Base-by-base conservation (phyloP, 1,140 invertebrate species). In the Leptoteleia sp. region DNA sequence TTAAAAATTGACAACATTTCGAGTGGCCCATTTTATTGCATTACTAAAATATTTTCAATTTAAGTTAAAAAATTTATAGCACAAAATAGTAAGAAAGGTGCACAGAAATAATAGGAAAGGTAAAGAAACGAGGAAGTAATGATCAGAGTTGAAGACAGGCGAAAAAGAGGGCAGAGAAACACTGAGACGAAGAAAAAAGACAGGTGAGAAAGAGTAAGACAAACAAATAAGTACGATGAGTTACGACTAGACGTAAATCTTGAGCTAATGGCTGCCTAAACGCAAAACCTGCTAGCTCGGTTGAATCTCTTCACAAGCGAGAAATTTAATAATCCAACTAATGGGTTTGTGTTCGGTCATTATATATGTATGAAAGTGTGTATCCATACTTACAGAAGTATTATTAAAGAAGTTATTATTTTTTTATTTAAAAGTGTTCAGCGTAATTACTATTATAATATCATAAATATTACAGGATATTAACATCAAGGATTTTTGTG, bases 281-380 rank as follows among this genome's bases (percentile, higher is more conserved):
- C 86, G 89, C 86, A 85, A 89, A 86, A 88, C 83, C 86, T 83
- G 84, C 82, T 82, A 80, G 83, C 77, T 83, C 72, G 64, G 79
- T 76, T 59, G 68, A 81, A 81, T 78, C 73, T 79, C 65, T 75
- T 61, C 81, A 84, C 83, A 82, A 87, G 81, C 83, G 82, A 89
- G 87, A 90, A 90, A 90, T 90, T 90, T 89, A 90, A 90, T 90
- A 90, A 89, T 89, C 85, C 85, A 84, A 80, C 86, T 89, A 89
- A 87, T 87, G 82, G 85, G 72, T 81, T 84, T 76, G 82, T 83
- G 78, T 83, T 85, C 77, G 78, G 79, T 84, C 84, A 83, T 86
- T 85, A 85, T 84, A 82, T 70, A 81, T 82, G 76, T 81, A 79
- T 59, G 64, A 38, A 72, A 57, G 70, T 68, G 65, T 59, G 64